Evolutionary conservation across 2,888 invertebrate genomes (phyloP).

Genomic region (Notodonta dromedarius): DNA sequence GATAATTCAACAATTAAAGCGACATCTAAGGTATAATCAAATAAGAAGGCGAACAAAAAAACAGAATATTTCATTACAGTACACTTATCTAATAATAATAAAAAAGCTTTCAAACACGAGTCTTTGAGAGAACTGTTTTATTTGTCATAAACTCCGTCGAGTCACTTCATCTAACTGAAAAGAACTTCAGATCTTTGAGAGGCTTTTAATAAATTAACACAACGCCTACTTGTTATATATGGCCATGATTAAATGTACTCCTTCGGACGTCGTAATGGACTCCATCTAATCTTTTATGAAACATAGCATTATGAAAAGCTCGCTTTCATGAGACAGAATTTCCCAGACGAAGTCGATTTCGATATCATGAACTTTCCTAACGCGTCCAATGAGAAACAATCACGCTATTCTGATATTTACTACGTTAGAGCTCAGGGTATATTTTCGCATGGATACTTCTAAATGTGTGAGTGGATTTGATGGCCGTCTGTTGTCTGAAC

Average conservation of each 20-base stretch:
- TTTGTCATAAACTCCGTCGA: neutral
- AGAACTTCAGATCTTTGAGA: neutral
- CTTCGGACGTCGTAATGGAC: neutral
- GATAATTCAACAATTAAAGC: no score
- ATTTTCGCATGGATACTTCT: slow-evolving; percentile 8
- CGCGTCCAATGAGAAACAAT: slow-evolving; percentile 6
- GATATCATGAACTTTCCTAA: slow-evolving; percentile 25
- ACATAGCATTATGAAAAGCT: neutral
- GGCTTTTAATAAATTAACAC: neutral
- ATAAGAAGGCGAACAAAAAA: no score
- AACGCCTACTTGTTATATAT: neutral
- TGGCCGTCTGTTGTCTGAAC: slow-evolving; percentile 16
- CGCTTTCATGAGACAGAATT: slow-evolving; percentile 21
- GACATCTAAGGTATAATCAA: no score
- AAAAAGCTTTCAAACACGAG: neutral
- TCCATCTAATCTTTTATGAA: neutral
- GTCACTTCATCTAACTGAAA: neutral
- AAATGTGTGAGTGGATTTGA: slow-evolving; percentile 14
- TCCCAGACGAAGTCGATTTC: slow-evolving; percentile 23
- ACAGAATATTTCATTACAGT: no score
- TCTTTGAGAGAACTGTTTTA: neutral
- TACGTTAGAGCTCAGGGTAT: neutral
- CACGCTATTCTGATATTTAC: slow-evolving; percentile 7
- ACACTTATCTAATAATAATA: no score
- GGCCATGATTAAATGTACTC: neutral